phyloP scores from a whole-genome alignment of 2,797 vertebrate genomes.

The Benthosema pterotum region DNA sequence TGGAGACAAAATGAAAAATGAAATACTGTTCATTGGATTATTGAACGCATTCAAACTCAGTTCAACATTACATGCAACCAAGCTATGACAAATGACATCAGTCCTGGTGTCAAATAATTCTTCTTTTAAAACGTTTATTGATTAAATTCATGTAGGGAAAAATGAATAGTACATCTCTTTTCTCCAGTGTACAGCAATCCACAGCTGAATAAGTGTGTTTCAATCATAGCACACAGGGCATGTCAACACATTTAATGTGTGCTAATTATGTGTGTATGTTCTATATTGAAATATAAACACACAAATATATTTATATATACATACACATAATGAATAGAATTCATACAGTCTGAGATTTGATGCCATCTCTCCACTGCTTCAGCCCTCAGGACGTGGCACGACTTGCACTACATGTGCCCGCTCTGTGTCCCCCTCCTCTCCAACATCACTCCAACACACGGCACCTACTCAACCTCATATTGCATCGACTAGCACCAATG shows the following conservation, averaged over 20 bases:
- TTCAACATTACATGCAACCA: slow-evolving; percentile 44
- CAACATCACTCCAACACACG: slow-evolving; percentile 4
- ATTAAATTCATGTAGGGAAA: slow-evolving; percentile 80
- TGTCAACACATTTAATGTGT: slow-evolving; percentile 47
- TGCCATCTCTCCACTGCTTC: slow-evolving; percentile 36
- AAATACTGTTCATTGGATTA: background rate
- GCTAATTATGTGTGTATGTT: slow-evolving; percentile 71
- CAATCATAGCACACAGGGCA: slow-evolving; percentile 67
- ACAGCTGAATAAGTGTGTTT: slow-evolving; percentile 76
- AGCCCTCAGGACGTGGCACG: slow-evolving; percentile 12
- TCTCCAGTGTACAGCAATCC: slow-evolving; percentile 86
- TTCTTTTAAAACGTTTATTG: slow-evolving; percentile 83
- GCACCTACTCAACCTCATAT: slow-evolving; percentile 14
- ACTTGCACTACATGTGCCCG: background rate
- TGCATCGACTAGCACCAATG: slow-evolving; percentile 32
- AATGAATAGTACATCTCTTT: slow-evolving; percentile 79
- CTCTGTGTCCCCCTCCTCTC: background rate
- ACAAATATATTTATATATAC: slow-evolving; percentile 79
- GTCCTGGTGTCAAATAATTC: slow-evolving; percentile 76
- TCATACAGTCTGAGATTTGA: slow-evolving; percentile 63
- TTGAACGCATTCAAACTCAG: slow-evolving; percentile 38
- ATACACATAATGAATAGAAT: slow-evolving; percentile 71
- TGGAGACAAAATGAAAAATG: too few relatives aligned
- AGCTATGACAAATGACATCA: slow-evolving; percentile 54
- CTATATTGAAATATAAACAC: slow-evolving; percentile 79